A percentile compares a stretch with the other conserved stretches of the same genome.
These are phyloP conservation scores for Sipha maydis DNA, from an alignment of 2,888 invertebrate species.

Conservation along the genomic window DNA sequence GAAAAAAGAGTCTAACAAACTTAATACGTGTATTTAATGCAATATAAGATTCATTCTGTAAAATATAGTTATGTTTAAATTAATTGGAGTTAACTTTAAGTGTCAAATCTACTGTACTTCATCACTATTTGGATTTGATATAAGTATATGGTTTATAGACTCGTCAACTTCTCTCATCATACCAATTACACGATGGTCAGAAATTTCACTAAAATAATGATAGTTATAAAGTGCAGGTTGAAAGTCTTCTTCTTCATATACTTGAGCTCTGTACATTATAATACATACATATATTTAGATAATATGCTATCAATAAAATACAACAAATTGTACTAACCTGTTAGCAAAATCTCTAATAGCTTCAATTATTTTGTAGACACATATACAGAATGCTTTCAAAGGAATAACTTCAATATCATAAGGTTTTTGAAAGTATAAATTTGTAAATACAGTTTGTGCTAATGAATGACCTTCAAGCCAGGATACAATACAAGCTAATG, in stretches of 20 bases:
- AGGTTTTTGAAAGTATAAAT: constrained; percentile 93
- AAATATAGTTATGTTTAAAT: constrained; percentile 65
- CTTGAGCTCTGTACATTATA: constrained; percentile 74
- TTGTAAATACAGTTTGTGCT: constrained; percentile 97
- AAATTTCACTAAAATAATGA: constrained; percentile 82
- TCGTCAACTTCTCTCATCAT: constrained; percentile 92
- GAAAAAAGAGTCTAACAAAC: constrained; percentile 87
- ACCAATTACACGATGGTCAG: constrained; percentile 81
- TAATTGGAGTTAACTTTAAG: not conserved
- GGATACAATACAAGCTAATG: constrained; percentile 92
- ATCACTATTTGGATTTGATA: constrained; percentile 47
- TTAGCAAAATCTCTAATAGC: constrained; percentile 88
- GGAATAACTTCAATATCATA: constrained; percentile 83
- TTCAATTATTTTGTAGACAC: constrained; percentile 88
- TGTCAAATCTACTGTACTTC: not conserved
- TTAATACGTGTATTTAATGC: constrained; percentile 84
- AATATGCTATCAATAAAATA: no score
- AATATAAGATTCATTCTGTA: constrained; percentile 72
- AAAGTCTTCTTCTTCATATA: constrained; percentile 96
- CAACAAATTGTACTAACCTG: constrained; percentile 68
- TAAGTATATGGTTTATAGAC: constrained; percentile 72
- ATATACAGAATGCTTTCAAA: constrained; percentile 86
- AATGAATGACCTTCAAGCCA: constrained; percentile 97
- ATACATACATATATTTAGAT: not conserved
- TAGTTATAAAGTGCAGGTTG: constrained; percentile 93